Evolutionary conservation across 2,797 vertebrate species (phyloP).

Genomic region (Varecia variegata): DNA sequence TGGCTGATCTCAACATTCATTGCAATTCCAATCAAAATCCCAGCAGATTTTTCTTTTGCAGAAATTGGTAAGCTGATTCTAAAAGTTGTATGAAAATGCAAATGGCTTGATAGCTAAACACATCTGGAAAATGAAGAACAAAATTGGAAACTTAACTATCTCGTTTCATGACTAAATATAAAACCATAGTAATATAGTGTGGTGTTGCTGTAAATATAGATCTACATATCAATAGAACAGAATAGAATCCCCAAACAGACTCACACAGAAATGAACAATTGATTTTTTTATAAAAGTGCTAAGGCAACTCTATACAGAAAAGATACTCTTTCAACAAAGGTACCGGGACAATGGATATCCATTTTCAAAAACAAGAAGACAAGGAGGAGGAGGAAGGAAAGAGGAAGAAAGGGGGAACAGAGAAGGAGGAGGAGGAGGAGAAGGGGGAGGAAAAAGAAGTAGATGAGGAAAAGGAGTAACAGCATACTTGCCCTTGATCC

Average conservation of each 20-base stretch:
- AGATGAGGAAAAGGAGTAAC: background rate
- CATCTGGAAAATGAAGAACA: background rate
- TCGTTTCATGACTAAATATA: background rate
- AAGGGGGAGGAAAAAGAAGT: accelerated
- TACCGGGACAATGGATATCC: background rate
- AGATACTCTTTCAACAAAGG: background rate
- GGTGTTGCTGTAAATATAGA: background rate
- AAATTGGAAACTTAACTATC: background rate
- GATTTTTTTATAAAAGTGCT: background rate
- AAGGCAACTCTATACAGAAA: background rate
- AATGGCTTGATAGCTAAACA: background rate
- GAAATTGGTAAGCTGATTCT: background rate
- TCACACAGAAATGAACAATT: background rate
- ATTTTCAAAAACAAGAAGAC: background rate
- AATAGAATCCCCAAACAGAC: background rate
- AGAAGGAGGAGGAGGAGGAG: no score
- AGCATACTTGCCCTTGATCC: background rate
- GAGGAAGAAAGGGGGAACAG: background rate
- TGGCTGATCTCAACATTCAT: background rate
- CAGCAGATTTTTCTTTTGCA: background rate
- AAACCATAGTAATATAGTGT: background rate
- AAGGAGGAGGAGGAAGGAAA: background rate
- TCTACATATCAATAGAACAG: background rate
- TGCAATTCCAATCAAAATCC: background rate
- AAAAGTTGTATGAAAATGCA: constrained; percentile 44